Evolutionary conservation across 2,888 invertebrate genomes (phyloP), one percentile per base, ranked within the genome.

Genomic region (Brenthis ino): DNA sequence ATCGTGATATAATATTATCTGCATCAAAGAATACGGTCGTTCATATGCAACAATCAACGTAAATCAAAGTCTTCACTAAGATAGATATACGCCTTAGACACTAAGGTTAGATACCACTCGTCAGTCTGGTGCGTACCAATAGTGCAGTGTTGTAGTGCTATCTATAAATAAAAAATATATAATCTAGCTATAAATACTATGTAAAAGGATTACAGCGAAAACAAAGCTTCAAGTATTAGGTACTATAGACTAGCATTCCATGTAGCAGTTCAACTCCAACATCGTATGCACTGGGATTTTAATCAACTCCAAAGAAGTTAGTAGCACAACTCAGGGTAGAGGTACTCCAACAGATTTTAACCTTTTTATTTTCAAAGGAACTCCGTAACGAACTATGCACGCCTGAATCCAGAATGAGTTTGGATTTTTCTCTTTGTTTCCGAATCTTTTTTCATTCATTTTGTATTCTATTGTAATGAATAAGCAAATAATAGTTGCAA

Each of bases 321-420:
- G 77, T 75, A 53, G 43, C 63, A 14, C 24, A 54, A 20, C 63
- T 51, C 63, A 63, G 63, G 53, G 50, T 58, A 58, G 47, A 69
- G 74, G 70, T 74, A 76, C 77, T 81, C 79, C 79, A 79, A 63
- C 63, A 63, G 63, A 63, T 63, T 63, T 63, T 63, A 63, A 75
- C 77, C 80, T 79, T 77, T 82, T 78, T 78, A 79, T 76, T 83
- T 82, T 79, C 80, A 81, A 82, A 80, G 47, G 78, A 79, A 76
- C 80, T 79, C 77, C 77, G 78, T 80, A 80, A 75, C 76, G 75
- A 79, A 79, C 76, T 75, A 74, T 76, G 71, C 72, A 72, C 70
- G 58, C 55, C 58, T 63, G 71, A 69, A 67, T 72, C 67, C 65
- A 64, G 72, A 75, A 71, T 58, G 55, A 70, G 64, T 57, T 56